Percentiles rank a stretch among this genome's conserved stretches.
Conservation (phyloP, 1,140 invertebrate species). For the Drosophila tsacasi region DNA sequence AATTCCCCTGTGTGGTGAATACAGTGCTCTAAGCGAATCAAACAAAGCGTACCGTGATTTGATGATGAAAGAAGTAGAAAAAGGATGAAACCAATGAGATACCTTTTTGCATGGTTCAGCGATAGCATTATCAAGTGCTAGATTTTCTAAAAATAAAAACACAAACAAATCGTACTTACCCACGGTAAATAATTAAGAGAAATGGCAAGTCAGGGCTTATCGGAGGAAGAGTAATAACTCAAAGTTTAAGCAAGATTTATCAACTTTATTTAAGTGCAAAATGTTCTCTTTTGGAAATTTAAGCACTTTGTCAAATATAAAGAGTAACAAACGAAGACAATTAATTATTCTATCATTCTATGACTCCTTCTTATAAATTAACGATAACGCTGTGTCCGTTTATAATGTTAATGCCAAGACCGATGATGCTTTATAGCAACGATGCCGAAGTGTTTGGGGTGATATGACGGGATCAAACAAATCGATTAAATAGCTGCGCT, state of each 20-base stretch:
- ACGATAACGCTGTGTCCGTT: too few species aligned
- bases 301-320: too few species aligned
- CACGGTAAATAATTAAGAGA: not conserved
- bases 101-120: not conserved
- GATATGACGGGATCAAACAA: slow-evolving; percentile 92
- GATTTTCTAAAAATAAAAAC: too few species aligned
- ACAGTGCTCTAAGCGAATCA: not conserved
- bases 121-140: slow-evolving; percentile 3
- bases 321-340: not conserved
- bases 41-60: too few species aligned
- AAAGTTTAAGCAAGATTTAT: not conserved
- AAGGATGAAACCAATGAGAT: not conserved
- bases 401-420: too few species aligned
- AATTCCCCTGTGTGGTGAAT: slow-evolving; percentile 13
- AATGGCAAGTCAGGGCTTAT: not conserved
- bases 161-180: not conserved
- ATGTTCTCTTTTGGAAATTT: not conserved
- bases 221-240: not conserved
- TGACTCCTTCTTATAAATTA: too few species aligned
- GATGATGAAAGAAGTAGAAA: too few species aligned
- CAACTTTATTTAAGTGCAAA: not conserved
- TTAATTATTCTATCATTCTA: not conserved
- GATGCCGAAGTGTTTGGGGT: slow-evolving; percentile 91
- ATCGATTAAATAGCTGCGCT: slow-evolving; percentile 88
- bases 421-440: slow-evolving; percentile 85